Evolutionary conservation across 2,797 vertebrate genomes (phyloP), one percentile per base, ranked within the genome.

Genomic region (Poecilia gillii): DNA sequence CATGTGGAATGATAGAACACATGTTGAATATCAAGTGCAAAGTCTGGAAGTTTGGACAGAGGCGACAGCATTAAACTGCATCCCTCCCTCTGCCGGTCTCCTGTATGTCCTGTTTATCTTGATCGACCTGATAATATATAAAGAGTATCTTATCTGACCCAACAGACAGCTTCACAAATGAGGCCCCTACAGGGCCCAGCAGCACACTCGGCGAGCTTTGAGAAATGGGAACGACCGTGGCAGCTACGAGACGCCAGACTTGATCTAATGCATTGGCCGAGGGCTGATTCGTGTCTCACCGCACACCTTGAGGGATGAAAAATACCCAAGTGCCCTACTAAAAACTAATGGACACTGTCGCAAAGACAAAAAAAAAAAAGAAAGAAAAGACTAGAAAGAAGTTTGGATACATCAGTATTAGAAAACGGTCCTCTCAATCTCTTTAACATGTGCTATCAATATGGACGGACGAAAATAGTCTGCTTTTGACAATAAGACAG

Each of bases 121-220:
- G 92, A 92, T 91, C 83, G 87, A 83, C 79, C 84, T 57, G 94
- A 95, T 96, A 95, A 96, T 90, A 95, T 90, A 93, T 93, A 87
- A 87, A 89, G 82, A 89, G 87, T 82, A 87, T 93, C 95, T 96
- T 95, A 96, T 96, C 95, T 95, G 89, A 76, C 82, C 83, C 90
- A 85, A 94, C 93, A 95, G 94, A 94, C 95, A 93, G 94, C 93
- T 94, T 94, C 94, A 95, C 94, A 95, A 95, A 96, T 95, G 93
- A 90, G 88, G 72, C 87, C 91, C 92, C 91, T 91, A 90, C 90
- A 91, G 87, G 88, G 84, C 91, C 92, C 92, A 81, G 90, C 89
- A 85, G 92, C 89, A 87, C 85, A 89, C 89, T 85, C 83, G 75
- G 64, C 82, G 81, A 87, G 90, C 93, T 91, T 90, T 95, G 95